These are phyloP conservation scores for Eulemur mongoz DNA, from an alignment of 2,797 vertebrate species.

Conservation along the genomic window DNA sequence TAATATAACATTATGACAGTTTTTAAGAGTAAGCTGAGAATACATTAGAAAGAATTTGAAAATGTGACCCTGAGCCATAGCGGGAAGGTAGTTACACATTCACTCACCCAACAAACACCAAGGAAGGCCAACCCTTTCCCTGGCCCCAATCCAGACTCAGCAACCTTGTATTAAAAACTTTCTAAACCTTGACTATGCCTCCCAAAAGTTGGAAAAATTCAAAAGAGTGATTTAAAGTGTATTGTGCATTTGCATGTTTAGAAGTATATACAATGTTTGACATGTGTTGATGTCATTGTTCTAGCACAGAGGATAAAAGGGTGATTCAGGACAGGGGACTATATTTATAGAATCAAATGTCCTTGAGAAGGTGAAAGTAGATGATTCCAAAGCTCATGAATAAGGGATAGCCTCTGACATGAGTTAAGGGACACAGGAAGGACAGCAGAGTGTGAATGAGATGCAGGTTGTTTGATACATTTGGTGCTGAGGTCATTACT, in stretches of 20 bases:
- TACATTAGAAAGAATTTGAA: background rate
- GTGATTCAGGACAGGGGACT: background rate
- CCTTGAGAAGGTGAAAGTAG: background rate
- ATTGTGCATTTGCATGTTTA: background rate
- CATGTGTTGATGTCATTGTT: background rate
- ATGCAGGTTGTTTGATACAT: background rate
- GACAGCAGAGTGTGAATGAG: background rate
- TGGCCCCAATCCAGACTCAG: background rate
- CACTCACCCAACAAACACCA: background rate
- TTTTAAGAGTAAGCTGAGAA: background rate
- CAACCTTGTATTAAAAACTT: background rate
- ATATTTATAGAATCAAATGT: background rate
- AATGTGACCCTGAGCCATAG: background rate
- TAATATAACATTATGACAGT: background rate
- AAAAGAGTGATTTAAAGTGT: background rate
- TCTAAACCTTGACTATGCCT: background rate
- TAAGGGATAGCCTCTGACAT: background rate
- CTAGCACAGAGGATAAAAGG: background rate
- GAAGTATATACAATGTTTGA: background rate
- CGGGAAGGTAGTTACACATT: background rate
- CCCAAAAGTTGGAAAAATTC: background rate
- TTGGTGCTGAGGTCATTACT: background rate
- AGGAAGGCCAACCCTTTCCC: rapidly evolving
- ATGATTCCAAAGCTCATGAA: background rate
- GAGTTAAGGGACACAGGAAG: background rate